Conservation (phyloP, 1,140 invertebrate species). For the Pseudomyrmex flavicornis region DNA sequence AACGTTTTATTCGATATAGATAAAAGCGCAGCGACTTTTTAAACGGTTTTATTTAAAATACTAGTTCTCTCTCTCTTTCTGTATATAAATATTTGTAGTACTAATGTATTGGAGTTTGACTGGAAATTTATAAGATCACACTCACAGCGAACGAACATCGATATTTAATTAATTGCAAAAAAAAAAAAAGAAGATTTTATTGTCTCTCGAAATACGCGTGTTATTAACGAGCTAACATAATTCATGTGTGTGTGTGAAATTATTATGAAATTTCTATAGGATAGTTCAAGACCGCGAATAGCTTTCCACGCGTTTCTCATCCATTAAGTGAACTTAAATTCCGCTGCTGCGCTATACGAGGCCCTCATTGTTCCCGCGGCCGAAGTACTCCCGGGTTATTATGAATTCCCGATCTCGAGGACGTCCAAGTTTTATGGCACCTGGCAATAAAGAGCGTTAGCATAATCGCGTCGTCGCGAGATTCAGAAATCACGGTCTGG, state of each 20-base stretch:
- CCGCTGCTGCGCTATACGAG: conserved; percentile 1
- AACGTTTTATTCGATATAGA: conserved; percentile 71
- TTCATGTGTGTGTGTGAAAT: conserved; percentile 26
- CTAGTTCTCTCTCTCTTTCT: no score
- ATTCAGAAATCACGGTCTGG: conserved; percentile 63
- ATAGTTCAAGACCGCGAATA: conserved; percentile 14
- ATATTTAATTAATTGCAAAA: no score
- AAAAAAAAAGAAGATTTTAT: neutral
- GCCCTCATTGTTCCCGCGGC: conserved; percentile 33
- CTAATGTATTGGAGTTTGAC: no score
- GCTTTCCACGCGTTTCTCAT: conserved; percentile 6
- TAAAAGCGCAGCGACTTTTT: conserved; percentile 59
- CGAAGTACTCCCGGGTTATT: conserved; percentile 13
- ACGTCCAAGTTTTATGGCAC: conserved; percentile 50
- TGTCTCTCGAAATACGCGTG: neutral
- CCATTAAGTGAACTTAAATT: conserved; percentile 46
- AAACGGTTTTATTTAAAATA: neutral
- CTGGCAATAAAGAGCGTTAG: conserved; percentile 61
- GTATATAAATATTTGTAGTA: no score
- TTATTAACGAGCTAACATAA: neutral
- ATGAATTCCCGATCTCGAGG: conserved; percentile 37
- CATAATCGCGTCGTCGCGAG: conserved; percentile 55
- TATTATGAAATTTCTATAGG: conserved; percentile 21
- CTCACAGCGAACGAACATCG: no score
- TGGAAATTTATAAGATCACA: no score